phyloP scores from a whole-genome alignment of 2,113 vertebrate genomes.

The Sakesphorus luctuosus region DNA sequence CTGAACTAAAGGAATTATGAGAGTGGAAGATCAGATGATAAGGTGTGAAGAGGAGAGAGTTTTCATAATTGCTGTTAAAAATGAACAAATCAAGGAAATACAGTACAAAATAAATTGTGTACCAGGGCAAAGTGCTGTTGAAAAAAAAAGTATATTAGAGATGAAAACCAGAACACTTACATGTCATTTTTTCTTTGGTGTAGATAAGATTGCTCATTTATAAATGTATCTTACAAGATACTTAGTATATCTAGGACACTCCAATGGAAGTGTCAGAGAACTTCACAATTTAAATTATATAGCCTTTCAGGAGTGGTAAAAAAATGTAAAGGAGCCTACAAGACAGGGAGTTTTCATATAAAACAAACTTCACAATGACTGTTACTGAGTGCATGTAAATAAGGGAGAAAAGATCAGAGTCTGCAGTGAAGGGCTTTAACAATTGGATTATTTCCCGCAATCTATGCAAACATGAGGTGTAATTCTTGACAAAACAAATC shows the following conservation, averaged over 20 bases:
- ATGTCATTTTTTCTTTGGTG: background rate
- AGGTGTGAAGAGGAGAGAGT: background rate
- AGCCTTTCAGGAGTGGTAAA: background rate
- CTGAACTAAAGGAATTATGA: background rate
- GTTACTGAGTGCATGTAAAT: background rate
- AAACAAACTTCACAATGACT: background rate
- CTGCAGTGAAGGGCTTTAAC: background rate
- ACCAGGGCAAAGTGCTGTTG: background rate
- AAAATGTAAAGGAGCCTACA: background rate
- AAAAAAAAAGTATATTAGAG: background rate
- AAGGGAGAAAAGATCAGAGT: background rate
- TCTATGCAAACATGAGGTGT: background rate
- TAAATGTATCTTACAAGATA: background rate
- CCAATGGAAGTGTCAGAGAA: background rate
- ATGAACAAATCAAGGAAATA: background rate
- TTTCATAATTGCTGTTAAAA: background rate
- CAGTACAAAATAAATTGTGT: background rate
- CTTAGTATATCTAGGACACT: background rate
- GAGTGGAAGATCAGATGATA: background rate
- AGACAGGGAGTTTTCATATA: fast-evolving
- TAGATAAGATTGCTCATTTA: background rate
- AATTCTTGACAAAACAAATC: background rate
- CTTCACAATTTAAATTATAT: background rate
- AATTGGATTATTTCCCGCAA: background rate
- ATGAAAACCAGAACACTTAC: background rate